Evolutionary conservation across 2,888 invertebrate genomes (phyloP).

Genomic region (Acanthosoma haemorrhoidale): DNA sequence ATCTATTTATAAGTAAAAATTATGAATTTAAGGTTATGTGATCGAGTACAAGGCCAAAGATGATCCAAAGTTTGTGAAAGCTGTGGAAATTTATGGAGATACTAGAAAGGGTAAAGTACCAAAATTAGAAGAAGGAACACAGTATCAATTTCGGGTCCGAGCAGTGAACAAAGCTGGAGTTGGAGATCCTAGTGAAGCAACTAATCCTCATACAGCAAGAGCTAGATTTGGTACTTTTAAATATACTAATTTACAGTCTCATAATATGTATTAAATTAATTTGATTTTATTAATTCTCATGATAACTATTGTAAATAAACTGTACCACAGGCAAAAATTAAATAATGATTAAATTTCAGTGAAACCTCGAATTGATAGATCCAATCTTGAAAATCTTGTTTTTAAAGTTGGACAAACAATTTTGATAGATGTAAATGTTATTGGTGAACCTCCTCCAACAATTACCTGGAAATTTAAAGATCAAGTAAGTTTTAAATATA

Average conservation of each 20-base stretch:
- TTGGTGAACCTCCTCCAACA: constrained; percentile 89
- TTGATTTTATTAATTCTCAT: neutral
- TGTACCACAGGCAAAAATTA: neutral
- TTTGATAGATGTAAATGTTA: constrained; percentile 78
- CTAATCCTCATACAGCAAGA: constrained; percentile 86
- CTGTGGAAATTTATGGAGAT: constrained; percentile 76
- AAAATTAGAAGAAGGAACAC: constrained; percentile 86
- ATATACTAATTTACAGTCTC: neutral
- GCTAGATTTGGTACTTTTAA: constrained; percentile 70
- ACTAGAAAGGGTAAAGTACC: constrained; percentile 81
- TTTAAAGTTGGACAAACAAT: constrained; percentile 86
- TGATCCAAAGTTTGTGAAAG: constrained; percentile 76
- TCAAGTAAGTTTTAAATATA: constrained; percentile 44
- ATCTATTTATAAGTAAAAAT: too few species aligned
- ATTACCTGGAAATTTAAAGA: constrained; percentile 84
- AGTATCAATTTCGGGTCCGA: constrained; percentile 90
- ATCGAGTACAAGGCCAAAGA: constrained; percentile 90
- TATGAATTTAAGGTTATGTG: constrained; percentile 65
- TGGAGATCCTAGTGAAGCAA: constrained; percentile 86
- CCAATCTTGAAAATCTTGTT: constrained; percentile 73
- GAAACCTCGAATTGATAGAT: constrained; percentile 89
- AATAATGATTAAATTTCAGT: constrained; percentile 53
- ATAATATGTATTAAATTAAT: neutral
- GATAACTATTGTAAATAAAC: neutral
- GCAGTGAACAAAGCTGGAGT: constrained; percentile 94